These are phyloP conservation scores for Vanessa tameamea DNA, from an alignment of 1,140 invertebrate species.

Conservation along the genomic window DNA sequence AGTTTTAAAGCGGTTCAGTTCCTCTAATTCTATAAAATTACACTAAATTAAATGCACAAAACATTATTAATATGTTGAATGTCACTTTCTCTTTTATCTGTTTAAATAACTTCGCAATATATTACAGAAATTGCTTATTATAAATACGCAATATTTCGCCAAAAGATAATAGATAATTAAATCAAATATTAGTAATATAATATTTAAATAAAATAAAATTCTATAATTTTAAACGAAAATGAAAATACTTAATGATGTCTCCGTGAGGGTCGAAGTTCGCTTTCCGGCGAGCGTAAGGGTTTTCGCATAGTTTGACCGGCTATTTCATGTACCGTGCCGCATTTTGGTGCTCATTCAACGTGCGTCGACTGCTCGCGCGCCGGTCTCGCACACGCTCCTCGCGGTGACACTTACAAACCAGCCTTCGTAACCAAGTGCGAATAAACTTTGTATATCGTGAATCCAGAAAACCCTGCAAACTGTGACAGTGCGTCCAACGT, in stretches of 20 bases:
- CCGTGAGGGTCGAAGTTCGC: slow-evolving; percentile 57
- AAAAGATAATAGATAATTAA: background rate
- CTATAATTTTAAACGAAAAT: slow-evolving; percentile 3
- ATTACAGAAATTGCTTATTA: slow-evolving; percentile 7
- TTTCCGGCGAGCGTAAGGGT: slow-evolving; percentile 71
- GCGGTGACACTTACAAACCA: slow-evolving; percentile 53
- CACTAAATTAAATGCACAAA: background rate
- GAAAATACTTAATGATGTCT: slow-evolving; percentile 46
- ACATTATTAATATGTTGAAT: background rate
- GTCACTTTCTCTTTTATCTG: background rate
- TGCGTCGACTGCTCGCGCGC: slow-evolving; percentile 70
- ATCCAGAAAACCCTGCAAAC: slow-evolving; percentile 16
- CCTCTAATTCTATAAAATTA: background rate
- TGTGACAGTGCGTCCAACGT: slow-evolving; percentile 44
- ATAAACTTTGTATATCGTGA: slow-evolving; percentile 36
- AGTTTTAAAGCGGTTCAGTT: background rate
- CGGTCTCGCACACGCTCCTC: slow-evolving; percentile 65
- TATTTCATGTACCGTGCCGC: slow-evolving; percentile 77
- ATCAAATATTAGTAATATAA: background rate
- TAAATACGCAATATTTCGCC: background rate
- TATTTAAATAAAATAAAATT: background rate
- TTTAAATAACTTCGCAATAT: background rate
- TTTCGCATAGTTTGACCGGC: slow-evolving; percentile 77
- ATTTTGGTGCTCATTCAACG: slow-evolving; percentile 77
- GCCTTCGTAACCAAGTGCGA: slow-evolving; percentile 39